These are phyloP conservation scores for Meteorus colon DNA, from an alignment of 2,888 invertebrate species.

Conservation along the genomic window DNA sequence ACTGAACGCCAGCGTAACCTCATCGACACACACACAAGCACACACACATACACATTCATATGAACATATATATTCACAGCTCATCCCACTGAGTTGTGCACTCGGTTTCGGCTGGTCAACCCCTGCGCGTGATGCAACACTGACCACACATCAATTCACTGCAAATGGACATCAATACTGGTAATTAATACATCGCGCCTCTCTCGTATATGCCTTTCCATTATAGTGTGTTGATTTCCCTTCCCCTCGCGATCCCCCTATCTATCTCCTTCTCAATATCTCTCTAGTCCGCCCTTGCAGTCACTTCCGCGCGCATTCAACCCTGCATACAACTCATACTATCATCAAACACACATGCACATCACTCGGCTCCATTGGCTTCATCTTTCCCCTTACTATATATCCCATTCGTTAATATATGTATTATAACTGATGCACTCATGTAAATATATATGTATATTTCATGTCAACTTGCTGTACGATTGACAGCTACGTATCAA, in stretches of 20 bases:
- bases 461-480: neutral
- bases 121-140: conserved; percentile 72
- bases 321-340: neutral
- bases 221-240: neutral
- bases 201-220: conserved; percentile 45
- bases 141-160: conserved; percentile 74
- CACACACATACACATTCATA: conserved; percentile 1
- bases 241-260: neutral
- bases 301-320: conserved; percentile 14
- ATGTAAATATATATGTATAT: neutral
- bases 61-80: conserved; percentile 23
- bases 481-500: neutral
- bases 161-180: conserved; percentile 74
- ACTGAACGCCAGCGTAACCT: conserved; percentile 36
- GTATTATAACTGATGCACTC: neutral
- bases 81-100: conserved; percentile 66
- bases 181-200: conserved; percentile 74
- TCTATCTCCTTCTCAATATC: neutral
- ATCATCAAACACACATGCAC: conserved; percentile 13
- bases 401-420: conserved; percentile 15
- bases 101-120: conserved; percentile 67
- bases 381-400: conserved; percentile 44
- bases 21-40: conserved; percentile 9
- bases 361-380: neutral
- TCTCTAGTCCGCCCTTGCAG: conserved; percentile 2